phyloP scores from a whole-genome alignment of 2,888 invertebrate species.

The Caradrina clavipalpis region DNA sequence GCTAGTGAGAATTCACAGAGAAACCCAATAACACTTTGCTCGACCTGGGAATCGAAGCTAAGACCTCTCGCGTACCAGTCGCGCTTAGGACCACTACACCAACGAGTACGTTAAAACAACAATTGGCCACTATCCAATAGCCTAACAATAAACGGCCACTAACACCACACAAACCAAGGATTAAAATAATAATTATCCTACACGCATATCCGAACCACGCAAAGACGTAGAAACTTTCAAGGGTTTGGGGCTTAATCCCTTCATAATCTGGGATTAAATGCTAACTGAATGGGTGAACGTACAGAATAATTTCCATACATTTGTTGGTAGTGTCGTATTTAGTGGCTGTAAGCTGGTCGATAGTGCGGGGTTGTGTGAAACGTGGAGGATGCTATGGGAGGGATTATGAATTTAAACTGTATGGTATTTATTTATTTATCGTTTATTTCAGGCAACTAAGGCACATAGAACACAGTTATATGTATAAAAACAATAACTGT shows the following conservation, averaged over 20 bases:
- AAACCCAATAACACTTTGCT: too few species aligned
- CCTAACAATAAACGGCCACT: constrained; percentile 34
- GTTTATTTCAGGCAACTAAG: too few species aligned
- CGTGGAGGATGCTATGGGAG: constrained; percentile 27
- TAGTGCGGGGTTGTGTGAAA: constrained; percentile 43
- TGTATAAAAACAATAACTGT: too few species aligned
- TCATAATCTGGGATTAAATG: constrained; percentile 74
- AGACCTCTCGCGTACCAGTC: too few species aligned
- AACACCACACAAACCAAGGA: constrained; percentile 51
- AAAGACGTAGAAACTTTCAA: constrained; percentile 66
- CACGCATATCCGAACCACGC: constrained; percentile 55
- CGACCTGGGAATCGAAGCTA: too few species aligned
- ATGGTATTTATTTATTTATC: too few species aligned
- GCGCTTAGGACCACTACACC: too few species aligned
- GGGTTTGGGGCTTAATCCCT: constrained; percentile 63
- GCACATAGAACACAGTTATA: too few species aligned
- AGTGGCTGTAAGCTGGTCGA: constrained; percentile 63
- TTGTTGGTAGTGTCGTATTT: constrained; percentile 72
- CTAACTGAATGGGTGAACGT: constrained; percentile 69
- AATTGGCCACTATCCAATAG: constrained; percentile 27
- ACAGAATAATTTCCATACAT: constrained; percentile 77
- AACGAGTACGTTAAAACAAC: constrained; percentile 3
- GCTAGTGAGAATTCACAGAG: too few species aligned
- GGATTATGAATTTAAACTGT: neutral
- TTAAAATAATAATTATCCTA: constrained; percentile 67